A percentile compares a stretch with the other conserved stretches of the same genome.
Evolutionary conservation across 2,888 invertebrate species (phyloP).

Genomic region (Callyntrura guangdongensis): DNA sequence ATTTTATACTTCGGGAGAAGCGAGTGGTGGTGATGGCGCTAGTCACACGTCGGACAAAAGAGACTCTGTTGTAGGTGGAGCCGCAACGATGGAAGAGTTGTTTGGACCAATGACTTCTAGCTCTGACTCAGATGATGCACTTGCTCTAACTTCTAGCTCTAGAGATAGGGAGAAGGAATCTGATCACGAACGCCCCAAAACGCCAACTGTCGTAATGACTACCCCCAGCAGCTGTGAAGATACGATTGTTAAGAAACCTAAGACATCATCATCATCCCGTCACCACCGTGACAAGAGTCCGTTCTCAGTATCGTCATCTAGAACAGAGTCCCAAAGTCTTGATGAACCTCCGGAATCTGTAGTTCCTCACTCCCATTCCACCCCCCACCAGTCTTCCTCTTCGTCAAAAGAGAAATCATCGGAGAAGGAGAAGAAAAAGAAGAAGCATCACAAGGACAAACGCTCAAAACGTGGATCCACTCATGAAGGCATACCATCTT

Average conservation of each 20-base stretch:
- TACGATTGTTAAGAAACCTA: slow-evolving; percentile 61
- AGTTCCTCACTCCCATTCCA: slow-evolving; percentile 8
- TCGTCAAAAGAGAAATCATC: slow-evolving; percentile 61
- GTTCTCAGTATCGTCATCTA: slow-evolving; percentile 32
- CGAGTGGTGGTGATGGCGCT: slow-evolving; percentile 76
- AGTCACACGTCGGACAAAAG: slow-evolving; percentile 75
- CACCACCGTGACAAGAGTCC: slow-evolving; percentile 70
- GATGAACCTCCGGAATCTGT: slow-evolving; percentile 14
- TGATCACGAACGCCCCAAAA: slow-evolving; percentile 81
- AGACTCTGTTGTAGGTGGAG: slow-evolving; percentile 71
- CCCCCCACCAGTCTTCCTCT: slow-evolving; percentile 22
- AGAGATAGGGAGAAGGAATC: slow-evolving; percentile 45
- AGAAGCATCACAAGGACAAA: slow-evolving; percentile 93
- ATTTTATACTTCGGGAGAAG: slow-evolving; percentile 79
- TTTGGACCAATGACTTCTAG: slow-evolving; percentile 83
- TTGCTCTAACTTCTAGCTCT: too few relatives aligned
- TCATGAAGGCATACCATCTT: slow-evolving; percentile 87
- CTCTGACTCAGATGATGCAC: slow-evolving; percentile 81
- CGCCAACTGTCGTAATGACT: slow-evolving; percentile 76
- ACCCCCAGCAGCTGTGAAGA: slow-evolving; percentile 77
- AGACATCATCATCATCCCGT: slow-evolving; percentile 55
- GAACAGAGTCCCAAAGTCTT: slow-evolving; percentile 54
- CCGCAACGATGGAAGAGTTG: slow-evolving; percentile 82
- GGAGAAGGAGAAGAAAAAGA: slow-evolving; percentile 94
- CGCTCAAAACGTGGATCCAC: slow-evolving; percentile 89